phyloP scores from a whole-genome alignment of 1,140 invertebrate genomes.

The Pseudachorutes palmiensis region DNA sequence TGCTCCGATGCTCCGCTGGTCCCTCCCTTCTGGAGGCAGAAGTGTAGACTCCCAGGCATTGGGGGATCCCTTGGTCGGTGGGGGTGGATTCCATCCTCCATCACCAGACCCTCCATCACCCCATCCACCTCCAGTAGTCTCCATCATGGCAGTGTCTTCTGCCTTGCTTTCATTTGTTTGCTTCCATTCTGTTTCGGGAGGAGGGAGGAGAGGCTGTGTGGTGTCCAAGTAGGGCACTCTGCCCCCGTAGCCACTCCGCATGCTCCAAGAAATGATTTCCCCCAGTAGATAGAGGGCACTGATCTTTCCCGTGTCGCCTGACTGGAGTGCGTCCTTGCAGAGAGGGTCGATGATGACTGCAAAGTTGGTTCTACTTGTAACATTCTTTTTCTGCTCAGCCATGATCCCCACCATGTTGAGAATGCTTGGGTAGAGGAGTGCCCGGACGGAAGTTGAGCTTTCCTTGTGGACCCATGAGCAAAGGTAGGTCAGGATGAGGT shows the following conservation, averaged over 20 bases:
- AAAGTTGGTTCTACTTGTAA: conserved; percentile 4
- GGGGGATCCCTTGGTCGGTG: not conserved
- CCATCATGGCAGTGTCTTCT: too few species aligned
- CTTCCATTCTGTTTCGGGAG: too few species aligned
- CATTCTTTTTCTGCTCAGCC: conserved; percentile 9
- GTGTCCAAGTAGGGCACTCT: not conserved
- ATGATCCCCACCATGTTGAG: conserved; percentile 24
- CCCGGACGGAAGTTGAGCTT: conserved; percentile 15
- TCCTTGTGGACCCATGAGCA: conserved; percentile 21
- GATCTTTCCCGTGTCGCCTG: conserved; percentile 24
- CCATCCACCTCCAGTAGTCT: too few species aligned
- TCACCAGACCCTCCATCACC: too few species aligned
- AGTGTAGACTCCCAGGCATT: not conserved
- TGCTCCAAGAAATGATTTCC: conserved; percentile 28
- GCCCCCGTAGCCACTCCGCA: conserved; percentile 16
- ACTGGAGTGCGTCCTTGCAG: conserved; percentile 24
- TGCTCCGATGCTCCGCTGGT: not conserved
- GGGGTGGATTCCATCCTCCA: too few species aligned
- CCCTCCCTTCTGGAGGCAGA: not conserved
- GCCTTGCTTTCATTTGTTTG: too few species aligned
- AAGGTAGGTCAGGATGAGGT: conserved; percentile 24
- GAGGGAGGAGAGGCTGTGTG: not conserved
- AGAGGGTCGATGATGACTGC: conserved; percentile 25
- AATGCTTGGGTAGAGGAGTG: conserved; percentile 25
- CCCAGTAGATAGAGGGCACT: conserved; percentile 32